phyloP scores from a whole-genome alignment of 2,113 vertebrate genomes.

The Coturnix japonica region DNA sequence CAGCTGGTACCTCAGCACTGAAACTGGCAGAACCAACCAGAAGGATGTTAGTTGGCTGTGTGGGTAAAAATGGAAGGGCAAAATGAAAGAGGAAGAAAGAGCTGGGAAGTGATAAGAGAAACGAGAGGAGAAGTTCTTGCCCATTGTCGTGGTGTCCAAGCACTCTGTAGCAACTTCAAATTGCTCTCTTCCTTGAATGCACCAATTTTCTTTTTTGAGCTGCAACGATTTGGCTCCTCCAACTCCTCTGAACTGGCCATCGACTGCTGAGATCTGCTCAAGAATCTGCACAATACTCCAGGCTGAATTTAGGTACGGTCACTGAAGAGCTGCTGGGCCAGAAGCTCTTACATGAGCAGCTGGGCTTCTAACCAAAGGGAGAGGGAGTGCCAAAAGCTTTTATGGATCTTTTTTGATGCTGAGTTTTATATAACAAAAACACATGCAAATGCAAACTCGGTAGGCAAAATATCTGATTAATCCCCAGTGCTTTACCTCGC shows the following conservation, averaged over 20 bases:
- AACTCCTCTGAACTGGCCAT: background rate
- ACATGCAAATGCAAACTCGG: background rate
- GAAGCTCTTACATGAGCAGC: background rate
- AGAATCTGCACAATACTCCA: background rate
- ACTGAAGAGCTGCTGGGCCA: background rate
- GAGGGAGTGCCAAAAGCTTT: background rate
- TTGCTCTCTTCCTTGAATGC: conserved; percentile 27
- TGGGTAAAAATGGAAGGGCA: conserved; percentile 41
- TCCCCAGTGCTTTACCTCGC: background rate
- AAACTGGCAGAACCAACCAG: background rate
- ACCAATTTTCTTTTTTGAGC: conserved; percentile 37
- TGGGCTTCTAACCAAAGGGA: background rate
- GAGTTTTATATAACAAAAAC: background rate
- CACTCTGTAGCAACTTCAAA: conserved; percentile 16
- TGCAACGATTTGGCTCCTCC: conserved; percentile 8
- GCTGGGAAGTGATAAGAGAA: background rate
- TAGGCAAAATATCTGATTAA: background rate
- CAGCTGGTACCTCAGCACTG: conserved; percentile 48
- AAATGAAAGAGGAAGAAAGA: conserved; percentile 29
- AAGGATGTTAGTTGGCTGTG: conserved; percentile 1
- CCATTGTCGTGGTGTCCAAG: background rate
- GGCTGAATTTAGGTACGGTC: background rate
- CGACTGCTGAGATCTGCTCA: background rate
- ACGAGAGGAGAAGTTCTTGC: conserved; percentile 10
- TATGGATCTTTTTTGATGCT: background rate